Conservation (phyloP, 2,888 invertebrate species). For the Parnassius apollo region DNA sequence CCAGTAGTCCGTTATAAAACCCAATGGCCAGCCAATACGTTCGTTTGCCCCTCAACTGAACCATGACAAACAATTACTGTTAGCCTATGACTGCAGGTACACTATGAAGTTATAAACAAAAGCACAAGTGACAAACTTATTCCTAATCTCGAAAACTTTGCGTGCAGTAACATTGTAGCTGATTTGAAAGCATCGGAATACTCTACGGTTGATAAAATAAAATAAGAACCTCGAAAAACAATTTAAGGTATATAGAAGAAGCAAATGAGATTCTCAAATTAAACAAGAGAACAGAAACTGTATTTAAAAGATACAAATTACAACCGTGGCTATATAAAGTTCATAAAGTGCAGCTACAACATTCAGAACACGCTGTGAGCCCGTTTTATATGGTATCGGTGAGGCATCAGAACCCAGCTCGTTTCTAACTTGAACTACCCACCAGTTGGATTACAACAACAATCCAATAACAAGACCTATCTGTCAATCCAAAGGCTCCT, state of each 20-base stretch:
- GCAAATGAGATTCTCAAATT: conserved; percentile 17
- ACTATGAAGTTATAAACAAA: conserved; percentile 6
- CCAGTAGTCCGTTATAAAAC: not conserved
- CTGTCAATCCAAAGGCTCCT: not conserved
- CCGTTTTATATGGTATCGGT: not conserved
- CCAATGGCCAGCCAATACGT: not conserved
- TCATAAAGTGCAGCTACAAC: conserved; percentile 18
- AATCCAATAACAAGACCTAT: not conserved
- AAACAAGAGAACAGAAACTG: conserved; percentile 5
- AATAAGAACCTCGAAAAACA: conserved; percentile 13
- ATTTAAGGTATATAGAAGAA: conserved; percentile 10
- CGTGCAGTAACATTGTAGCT: conserved; percentile 6
- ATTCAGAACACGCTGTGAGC: not conserved
- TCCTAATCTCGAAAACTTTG: not conserved
- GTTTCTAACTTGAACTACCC: not conserved
- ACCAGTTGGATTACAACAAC: no score
- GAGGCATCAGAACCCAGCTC: not conserved
- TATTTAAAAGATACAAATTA: not conserved
- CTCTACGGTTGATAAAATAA: not conserved
- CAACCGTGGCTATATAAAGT: not conserved
- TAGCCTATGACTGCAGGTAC: not conserved
- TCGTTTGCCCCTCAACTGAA: not conserved
- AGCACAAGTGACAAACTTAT: conserved; percentile 20
- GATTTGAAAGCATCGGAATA: not conserved
- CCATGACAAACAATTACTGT: not conserved